A percentile compares a stretch with the other conserved stretches of the same genome.
Evolutionary conservation across 2,888 invertebrate species (phyloP).

Genomic region (Spodoptera littoralis): DNA sequence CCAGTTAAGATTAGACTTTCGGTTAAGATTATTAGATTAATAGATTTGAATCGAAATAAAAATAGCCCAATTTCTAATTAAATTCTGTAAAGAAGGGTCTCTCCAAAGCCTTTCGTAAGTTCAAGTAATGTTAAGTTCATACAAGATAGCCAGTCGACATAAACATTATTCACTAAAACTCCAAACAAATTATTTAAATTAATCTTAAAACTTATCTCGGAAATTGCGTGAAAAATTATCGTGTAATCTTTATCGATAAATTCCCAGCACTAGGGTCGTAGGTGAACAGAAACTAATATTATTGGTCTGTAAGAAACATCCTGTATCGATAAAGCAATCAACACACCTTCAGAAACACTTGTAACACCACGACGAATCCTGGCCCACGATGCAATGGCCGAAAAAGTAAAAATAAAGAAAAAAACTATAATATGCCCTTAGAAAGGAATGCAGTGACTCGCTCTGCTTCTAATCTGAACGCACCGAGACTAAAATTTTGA

Average conservation of each 20-base stretch:
- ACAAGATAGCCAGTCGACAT: not conserved
- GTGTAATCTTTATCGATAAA: conserved; percentile 37
- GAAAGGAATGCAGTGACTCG: conserved; percentile 54
- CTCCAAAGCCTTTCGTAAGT: no score
- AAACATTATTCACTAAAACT: not conserved
- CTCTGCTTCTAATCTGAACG: conserved; percentile 59
- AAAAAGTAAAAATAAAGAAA: conserved; percentile 56
- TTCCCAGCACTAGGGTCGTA: conserved; percentile 20
- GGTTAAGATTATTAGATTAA: conserved; percentile 1
- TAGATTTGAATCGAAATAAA: no score
- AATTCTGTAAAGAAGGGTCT: no score
- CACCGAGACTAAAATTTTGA: conserved; percentile 49
- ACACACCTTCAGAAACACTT: conserved; percentile 70
- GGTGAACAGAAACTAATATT: conserved; percentile 35
- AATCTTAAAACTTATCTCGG: not conserved
- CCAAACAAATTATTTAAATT: not conserved
- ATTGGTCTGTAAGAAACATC: conserved; percentile 54
- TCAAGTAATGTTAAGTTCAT: no score
- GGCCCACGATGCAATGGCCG: conserved; percentile 51
- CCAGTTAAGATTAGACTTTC: conserved; percentile 20
- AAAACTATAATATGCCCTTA: conserved; percentile 17
- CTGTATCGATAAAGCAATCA: conserved; percentile 64
- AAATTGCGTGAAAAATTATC: conserved; percentile 17
- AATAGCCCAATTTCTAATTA: no score
- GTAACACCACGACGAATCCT: conserved; percentile 82